Evolutionary conservation across 2,888 invertebrate species (phyloP).

Genomic region (Limnephilus rhombicus): DNA sequence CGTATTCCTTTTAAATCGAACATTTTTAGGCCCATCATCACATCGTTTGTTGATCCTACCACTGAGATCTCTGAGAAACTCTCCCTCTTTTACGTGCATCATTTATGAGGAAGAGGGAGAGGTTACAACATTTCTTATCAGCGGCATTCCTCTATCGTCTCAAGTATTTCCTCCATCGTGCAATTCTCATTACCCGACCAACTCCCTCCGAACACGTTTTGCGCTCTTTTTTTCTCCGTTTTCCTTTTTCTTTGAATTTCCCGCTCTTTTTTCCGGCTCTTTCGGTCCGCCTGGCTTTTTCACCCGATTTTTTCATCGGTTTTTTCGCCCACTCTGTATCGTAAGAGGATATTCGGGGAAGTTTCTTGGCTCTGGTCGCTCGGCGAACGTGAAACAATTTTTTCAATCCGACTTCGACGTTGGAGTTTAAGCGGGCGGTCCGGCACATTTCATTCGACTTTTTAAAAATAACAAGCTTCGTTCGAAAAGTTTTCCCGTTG

Average conservation of each 20-base stretch:
- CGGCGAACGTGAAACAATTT: constrained; percentile 24
- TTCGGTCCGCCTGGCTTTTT: constrained; percentile 18
- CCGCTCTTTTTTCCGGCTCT: constrained; percentile 52
- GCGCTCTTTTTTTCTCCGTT: constrained; percentile 62
- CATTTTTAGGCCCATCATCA: no score
- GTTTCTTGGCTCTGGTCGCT: constrained; percentile 2
- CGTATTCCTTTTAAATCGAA: no score
- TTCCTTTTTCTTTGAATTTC: constrained; percentile 34
- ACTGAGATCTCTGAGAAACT: background rate
- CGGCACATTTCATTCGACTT: background rate
- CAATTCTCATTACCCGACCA: constrained; percentile 51
- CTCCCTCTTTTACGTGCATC: background rate
- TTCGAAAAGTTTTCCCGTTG: background rate
- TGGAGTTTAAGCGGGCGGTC: background rate
- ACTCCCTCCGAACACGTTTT: constrained; percentile 57
- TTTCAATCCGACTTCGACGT: background rate
- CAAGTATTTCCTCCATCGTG: constrained; percentile 32
- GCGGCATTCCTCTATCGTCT: background rate
- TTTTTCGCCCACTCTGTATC: background rate
- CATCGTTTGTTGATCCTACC: background rate
- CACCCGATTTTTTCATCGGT: background rate
- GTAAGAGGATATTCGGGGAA: background rate
- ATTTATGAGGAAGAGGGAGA: background rate
- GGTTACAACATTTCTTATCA: background rate
- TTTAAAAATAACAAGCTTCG: constrained; percentile 14